Percentiles rank a stretch among this genome's conserved stretches.
phyloP scores from a whole-genome alignment of 1,140 invertebrate genomes.

The Brachystomella parvula region DNA sequence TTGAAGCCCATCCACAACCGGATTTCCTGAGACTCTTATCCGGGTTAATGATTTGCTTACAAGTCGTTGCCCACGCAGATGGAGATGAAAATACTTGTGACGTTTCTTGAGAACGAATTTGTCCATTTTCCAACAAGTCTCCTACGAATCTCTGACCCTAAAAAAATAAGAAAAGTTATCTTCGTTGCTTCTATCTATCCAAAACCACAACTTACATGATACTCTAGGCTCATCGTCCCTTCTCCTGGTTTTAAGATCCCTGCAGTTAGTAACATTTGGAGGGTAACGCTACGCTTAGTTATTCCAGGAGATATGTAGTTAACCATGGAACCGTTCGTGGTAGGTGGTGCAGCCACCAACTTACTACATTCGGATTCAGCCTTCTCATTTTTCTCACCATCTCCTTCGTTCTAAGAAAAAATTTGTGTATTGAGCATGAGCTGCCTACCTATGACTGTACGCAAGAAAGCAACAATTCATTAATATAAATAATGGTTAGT shows the following conservation, averaged over 20 bases:
- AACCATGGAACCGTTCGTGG: constrained; percentile 18
- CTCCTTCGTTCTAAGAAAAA: constrained; percentile 11
- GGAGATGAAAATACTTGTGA: constrained; percentile 80
- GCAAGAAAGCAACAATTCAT: not conserved
- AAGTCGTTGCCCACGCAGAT: constrained; percentile 83
- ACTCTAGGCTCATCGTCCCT: constrained; percentile 76
- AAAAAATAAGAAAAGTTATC: constrained; percentile 27
- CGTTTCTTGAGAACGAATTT: constrained; percentile 79
- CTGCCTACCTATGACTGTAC: not conserved
- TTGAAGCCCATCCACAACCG: constrained; percentile 78
- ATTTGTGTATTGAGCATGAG: not conserved
- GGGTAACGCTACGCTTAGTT: constrained; percentile 65
- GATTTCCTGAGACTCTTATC: constrained; percentile 63
- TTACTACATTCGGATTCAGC: constrained; percentile 18
- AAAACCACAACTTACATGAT: constrained; percentile 54
- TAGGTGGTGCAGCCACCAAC: not conserved
- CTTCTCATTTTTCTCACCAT: constrained; percentile 23
- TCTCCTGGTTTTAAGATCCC: constrained; percentile 71
- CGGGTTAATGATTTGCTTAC: constrained; percentile 81
- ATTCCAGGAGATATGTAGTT: constrained; percentile 29
- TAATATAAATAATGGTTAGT: not conserved
- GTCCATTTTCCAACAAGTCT: constrained; percentile 73
- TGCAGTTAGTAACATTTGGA: constrained; percentile 71
- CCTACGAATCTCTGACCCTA: constrained; percentile 82
- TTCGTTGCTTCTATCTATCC: not conserved